Conservation (phyloP, 1,140 invertebrate species). For the Aporrectodea caliginosa region DNA sequence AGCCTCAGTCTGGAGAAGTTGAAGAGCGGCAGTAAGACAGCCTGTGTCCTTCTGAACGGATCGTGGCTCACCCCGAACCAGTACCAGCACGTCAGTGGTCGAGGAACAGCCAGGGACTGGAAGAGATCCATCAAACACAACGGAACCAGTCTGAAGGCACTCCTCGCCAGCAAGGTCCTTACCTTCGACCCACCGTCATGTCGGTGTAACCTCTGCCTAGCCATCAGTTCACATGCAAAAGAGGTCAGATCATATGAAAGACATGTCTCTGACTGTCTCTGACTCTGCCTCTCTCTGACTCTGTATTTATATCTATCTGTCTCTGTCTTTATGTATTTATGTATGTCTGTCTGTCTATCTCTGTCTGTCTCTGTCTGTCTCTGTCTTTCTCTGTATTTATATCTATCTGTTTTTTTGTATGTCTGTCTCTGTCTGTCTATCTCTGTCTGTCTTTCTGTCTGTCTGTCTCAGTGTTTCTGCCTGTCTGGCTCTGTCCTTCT, state of each 20-base stretch:
- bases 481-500: too few relatives aligned
- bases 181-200: constrained; percentile 56
- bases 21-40: constrained; percentile 56
- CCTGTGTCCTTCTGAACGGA: constrained; percentile 55
- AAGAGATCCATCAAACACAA: constrained; percentile 59
- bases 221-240: background rate
- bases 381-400: too few relatives aligned
- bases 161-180: constrained; percentile 58
- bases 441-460: too few relatives aligned
- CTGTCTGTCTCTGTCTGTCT: too few relatives aligned
- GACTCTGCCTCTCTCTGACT: too few relatives aligned
- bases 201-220: constrained; percentile 51
- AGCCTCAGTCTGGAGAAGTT: constrained; percentile 54
- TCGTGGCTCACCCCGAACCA: constrained; percentile 60
- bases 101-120: constrained; percentile 61
- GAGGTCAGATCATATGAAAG: background rate
- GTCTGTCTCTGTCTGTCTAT: too few relatives aligned
- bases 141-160: constrained; percentile 59
- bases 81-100: constrained; percentile 58
- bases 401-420: too few relatives aligned
- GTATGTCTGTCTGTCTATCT: too few relatives aligned
- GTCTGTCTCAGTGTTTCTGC: too few relatives aligned
- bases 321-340: too few relatives aligned
- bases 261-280: too few relatives aligned
- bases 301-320: too few relatives aligned